Percentiles rank a stretch among this genome's conserved stretches.
These are phyloP conservation scores for Eptesicus fuscus DNA, from an alignment of 2,113 vertebrate genomes.

Conservation along the genomic window DNA sequence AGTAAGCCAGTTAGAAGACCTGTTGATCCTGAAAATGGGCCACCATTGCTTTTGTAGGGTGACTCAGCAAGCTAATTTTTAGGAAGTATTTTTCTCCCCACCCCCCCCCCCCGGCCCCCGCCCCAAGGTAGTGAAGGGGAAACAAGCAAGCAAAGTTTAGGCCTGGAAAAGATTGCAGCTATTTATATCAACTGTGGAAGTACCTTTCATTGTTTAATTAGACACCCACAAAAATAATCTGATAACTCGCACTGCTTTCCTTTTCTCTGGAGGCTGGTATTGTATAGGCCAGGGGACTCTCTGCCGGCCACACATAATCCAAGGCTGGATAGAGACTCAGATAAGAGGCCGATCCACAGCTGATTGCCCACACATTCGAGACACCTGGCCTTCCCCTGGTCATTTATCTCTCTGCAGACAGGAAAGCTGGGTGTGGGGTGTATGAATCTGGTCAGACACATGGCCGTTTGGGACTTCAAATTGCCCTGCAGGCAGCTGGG, in stretches of 20 bases:
- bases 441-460: neutral
- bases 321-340: neutral
- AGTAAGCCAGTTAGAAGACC: neutral
- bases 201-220: neutral
- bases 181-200: neutral
- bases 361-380: neutral
- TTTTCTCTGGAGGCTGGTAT: neutral
- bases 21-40: neutral
- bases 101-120: accelerated
- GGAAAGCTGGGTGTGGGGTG: slow-evolving; percentile 4
- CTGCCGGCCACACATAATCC: neutral
- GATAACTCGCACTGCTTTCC: neutral
- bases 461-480: neutral
- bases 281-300: neutral
- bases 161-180: neutral
- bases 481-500: slow-evolving; percentile 13
- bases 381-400: neutral
- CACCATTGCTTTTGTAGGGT: neutral
- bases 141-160: neutral
- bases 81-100: neutral
- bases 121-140: neutral
- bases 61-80: slow-evolving; percentile 13
- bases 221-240: neutral
- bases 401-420: neutral
- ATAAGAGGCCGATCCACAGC: neutral